Conservation (phyloP, 2,797 vertebrate genomes). For the Lindbergichthys nudifrons region DNA sequence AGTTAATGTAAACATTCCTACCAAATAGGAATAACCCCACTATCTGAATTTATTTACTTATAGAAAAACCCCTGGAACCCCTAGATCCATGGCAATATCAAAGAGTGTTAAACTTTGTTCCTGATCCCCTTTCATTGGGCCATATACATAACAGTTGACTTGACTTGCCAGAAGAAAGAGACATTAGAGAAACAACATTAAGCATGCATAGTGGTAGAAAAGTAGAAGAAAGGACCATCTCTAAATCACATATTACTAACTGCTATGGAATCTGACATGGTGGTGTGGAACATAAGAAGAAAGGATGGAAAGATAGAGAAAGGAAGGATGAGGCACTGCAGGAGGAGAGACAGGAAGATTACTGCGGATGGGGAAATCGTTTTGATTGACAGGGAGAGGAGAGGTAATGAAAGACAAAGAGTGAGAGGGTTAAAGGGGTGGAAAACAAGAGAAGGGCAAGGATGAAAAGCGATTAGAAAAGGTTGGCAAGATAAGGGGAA, state of each 20-base stretch:
- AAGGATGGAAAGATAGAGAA: not conserved
- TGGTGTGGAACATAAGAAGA: not conserved
- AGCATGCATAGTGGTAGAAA: not conserved
- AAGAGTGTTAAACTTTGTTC: not conserved
- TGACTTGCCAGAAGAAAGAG: not conserved
- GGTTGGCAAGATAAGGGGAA: not conserved
- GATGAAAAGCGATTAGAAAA: not conserved
- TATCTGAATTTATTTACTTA: not conserved
- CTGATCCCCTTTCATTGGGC: not conserved
- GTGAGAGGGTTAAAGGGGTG: conserved; percentile 20
- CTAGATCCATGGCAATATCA: too few relatives aligned
- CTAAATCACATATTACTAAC: not conserved
- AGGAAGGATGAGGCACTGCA: not conserved
- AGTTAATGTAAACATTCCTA: not conserved
- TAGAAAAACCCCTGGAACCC: not conserved
- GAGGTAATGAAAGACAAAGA: conserved; percentile 42
- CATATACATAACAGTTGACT: not conserved
- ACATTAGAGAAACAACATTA: not conserved
- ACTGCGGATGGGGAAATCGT: conserved; percentile 12
- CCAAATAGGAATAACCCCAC: not conserved
- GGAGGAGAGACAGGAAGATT: conserved; percentile 5
- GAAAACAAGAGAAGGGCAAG: conserved; percentile 2
- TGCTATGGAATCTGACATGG: not conserved
- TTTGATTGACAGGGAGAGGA: conserved; percentile 37
- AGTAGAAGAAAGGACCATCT: not conserved